phyloP scores from a whole-genome alignment of 2,888 invertebrate species.

The Eremobia ochroleuca region DNA sequence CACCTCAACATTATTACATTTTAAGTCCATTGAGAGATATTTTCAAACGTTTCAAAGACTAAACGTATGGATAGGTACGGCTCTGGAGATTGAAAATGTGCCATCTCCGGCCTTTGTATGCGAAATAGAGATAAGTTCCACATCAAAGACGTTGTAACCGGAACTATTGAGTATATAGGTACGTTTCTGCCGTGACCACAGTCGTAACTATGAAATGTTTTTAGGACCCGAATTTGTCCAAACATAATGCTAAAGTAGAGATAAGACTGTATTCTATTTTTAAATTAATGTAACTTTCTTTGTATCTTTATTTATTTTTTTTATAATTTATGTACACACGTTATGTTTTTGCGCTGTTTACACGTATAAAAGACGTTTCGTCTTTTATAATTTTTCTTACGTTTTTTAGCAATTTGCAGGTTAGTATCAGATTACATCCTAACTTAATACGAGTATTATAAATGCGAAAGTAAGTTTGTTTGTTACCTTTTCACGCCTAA shows the following conservation, averaged over 20 bases:
- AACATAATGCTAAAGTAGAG: background rate
- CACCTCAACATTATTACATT: no score
- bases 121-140: constrained; percentile 44
- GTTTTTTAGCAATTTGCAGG: no score
- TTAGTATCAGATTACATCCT: no score
- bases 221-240: background rate
- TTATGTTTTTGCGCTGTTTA: no score
- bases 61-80: constrained; percentile 30
- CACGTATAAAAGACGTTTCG: no score
- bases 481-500: no score
- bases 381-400: background rate
- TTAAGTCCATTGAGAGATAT: constrained; percentile 19
- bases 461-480: no score
- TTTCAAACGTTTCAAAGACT: constrained; percentile 38
- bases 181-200: constrained; percentile 29
- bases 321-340: no score
- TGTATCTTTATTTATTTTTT: background rate
- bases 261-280: background rate
- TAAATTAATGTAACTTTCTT: background rate
- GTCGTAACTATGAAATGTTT: constrained; percentile 24
- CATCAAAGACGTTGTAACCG: constrained; percentile 41
- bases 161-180: constrained; percentile 27
- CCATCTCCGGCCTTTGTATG: constrained; percentile 43
- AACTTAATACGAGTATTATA: no score
- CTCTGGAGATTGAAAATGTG: constrained; percentile 32